Evolutionary conservation across 2,888 invertebrate genomes (phyloP), one percentile per base, ranked within the genome.

Genomic region (Callimorpha dominula): DNA sequence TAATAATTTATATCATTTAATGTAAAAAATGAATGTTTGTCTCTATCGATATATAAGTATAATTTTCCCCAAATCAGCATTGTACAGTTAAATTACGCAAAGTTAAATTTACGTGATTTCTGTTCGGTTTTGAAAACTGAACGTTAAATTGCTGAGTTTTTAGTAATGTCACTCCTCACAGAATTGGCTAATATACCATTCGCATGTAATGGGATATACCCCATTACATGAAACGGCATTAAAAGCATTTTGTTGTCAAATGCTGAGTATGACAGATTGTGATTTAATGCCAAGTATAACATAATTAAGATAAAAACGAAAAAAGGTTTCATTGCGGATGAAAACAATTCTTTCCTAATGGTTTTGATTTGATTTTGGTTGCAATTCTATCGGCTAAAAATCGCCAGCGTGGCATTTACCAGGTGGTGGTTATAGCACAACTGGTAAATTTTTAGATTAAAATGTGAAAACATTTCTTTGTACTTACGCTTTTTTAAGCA

Each of bases 211-310:
- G 65, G 46, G n/a, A 31, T 2, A 31, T 60, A 31, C 49, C n/a
- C 20, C 15, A 31, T 46, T 49, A 65, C 31, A 65, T 46, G 60
- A 60, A 60, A 60, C 6, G 14, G 14, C 7, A 31, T 60, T 60
- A 60, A 60, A 60, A 60, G 60, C 60, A 60, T 60, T 60, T 60
- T 60, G 60, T 31, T 60, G 60, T 60, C 60, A 31, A 60, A 31
- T 31, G 60, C 31, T 60, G 60, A 60, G 31, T 60, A 60, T 60
- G 60, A 60, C 60, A 60, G 60, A 60, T 14, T 31, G 31, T 60
- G 31, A 60, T 31, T 31, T n/a, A 31, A 31, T 12, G 12, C 31
- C 9, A 31, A 20, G 5, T 14, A 60, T 14, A 60, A 60, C 6
- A 31, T 60, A 14, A 14, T 2, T 31, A 31, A 60, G 20, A 60